Base-by-base conservation (phyloP, 2,888 invertebrate genomes). In the Drosophila flavopinicola region DNA sequence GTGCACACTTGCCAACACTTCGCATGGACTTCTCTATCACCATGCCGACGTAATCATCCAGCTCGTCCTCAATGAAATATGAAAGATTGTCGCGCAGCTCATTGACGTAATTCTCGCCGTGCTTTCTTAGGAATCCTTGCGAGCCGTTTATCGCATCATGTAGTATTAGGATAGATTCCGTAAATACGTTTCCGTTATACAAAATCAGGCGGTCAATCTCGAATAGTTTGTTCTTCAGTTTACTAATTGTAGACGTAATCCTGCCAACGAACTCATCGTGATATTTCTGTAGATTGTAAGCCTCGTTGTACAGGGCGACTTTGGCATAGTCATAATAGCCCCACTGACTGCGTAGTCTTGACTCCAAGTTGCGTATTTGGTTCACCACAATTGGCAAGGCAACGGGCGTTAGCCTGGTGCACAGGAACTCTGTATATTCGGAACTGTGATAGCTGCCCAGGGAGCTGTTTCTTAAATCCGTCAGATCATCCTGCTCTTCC, bases 1-100 rank as follows among this genome's bases (percentile, higher is more conserved):
- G 97, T 20, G 94, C 94, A 91, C 98, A 98, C 80, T 93, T 93
- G 1, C 96, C 97, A 67, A 97, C 94, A 25, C 93, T 92, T 25
- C 90, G 88, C 45, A 92, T 90, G 3, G 94, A 94, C 37, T 93
- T 80, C 71, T 48, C 93, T 92, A 27, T 27, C 30, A 96, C 94
- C 78, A 94, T 93, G 49, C 92, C 89, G 82, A 95, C 90, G 91
- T 95, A 97, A 47, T 92, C 92, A 64, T 93, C 92, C 45, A 96
- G 93, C 84, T 94, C 93, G 20, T 91, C 90, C n/a, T 93, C 92
- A 57, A 96, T 94, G 73, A 94, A 94, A 7, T 91, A 88, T 5
- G 94, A 94, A 87, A 96, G 94, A 83, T 94, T 93, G 93, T 93
- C 27, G 96, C 93, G 69, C 94, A 93, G 24, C 91, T 91, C 0